phyloP scores from a whole-genome alignment of 2,797 vertebrate species.

The Microctenopoma stevenorrisi region DNA sequence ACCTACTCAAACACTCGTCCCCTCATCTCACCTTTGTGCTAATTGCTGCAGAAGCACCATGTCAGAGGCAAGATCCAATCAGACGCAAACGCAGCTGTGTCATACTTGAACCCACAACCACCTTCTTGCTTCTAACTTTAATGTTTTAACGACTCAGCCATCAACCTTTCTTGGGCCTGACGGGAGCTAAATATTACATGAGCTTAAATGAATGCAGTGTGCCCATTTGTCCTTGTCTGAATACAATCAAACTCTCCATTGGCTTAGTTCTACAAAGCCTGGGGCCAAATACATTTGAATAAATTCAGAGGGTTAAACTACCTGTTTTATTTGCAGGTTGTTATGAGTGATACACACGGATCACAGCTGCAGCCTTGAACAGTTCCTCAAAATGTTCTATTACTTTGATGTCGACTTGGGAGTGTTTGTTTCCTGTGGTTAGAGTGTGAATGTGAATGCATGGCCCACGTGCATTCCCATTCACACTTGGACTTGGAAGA shows the following conservation, averaged over 20 bases:
- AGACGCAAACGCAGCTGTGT: slow-evolving; percentile 47
- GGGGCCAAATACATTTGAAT: slow-evolving; percentile 65
- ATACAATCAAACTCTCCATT: slow-evolving; percentile 60
- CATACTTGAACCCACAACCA: slow-evolving; percentile 28
- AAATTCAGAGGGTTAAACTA: slow-evolving; percentile 48
- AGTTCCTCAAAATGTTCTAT: slow-evolving; percentile 18
- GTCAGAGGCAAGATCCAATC: slow-evolving; percentile 48
- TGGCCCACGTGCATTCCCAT: not conserved
- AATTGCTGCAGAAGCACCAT: slow-evolving; percentile 61
- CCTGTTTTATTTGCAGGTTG: slow-evolving; percentile 46
- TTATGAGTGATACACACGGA: slow-evolving; percentile 33
- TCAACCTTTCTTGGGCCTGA: slow-evolving; percentile 65
- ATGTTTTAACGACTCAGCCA: slow-evolving; percentile 61
- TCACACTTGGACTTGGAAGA: slow-evolving; percentile 10
- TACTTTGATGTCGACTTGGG: slow-evolving; percentile 19
- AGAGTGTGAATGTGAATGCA: slow-evolving; percentile 21
- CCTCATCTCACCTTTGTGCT: slow-evolving; percentile 50
- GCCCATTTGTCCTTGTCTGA: slow-evolving; percentile 72
- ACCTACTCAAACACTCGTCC: slow-evolving; percentile 31
- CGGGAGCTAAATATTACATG: slow-evolving; percentile 78
- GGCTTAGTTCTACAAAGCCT: slow-evolving; percentile 57
- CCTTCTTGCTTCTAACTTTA: slow-evolving; percentile 47
- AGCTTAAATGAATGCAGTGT: slow-evolving; percentile 64
- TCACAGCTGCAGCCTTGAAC: slow-evolving; percentile 38
- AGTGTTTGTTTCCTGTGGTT: not conserved